phyloP scores from a whole-genome alignment of 1,140 invertebrate genomes.

The Stenopsyche tienmushanensis region DNA sequence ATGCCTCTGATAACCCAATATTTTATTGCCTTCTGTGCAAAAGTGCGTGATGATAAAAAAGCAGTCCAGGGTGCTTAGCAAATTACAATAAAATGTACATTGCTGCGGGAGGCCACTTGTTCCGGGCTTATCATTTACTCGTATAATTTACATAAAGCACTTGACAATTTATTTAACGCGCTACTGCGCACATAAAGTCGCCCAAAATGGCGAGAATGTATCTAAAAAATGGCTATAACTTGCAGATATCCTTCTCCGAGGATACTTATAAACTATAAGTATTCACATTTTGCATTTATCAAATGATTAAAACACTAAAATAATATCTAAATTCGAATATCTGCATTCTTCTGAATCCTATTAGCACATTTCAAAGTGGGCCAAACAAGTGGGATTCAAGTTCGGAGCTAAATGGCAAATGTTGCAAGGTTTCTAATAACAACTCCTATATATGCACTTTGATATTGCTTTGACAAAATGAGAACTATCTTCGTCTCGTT shows the following conservation, averaged over 20 bases:
- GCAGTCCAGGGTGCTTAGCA: conserved; percentile 8
- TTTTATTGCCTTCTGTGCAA: conserved; percentile 6
- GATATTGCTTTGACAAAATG: too few relatives aligned
- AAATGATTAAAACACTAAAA: too few relatives aligned
- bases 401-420: too few relatives aligned
- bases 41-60: conserved; percentile 15
- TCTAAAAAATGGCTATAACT: not conserved
- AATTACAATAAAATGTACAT: conserved; percentile 23
- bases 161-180: conserved; percentile 26
- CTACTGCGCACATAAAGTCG: conserved; percentile 10
- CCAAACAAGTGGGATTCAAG: too few relatives aligned
- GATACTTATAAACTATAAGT: too few relatives aligned
- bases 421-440: too few relatives aligned
- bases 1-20: conserved; percentile 17
- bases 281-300: too few relatives aligned
- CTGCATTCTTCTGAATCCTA: too few relatives aligned
- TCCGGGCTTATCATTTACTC: conserved; percentile 24
- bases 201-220: conserved; percentile 12
- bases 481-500: too few relatives aligned
- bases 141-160: conserved; percentile 25
- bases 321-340: too few relatives aligned
- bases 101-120: conserved; percentile 11
- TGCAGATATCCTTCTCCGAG: not conserved
- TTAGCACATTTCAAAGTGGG: too few relatives aligned
- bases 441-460: too few relatives aligned